Evolutionary conservation across 2,797 vertebrate species (phyloP), one percentile per base, ranked within the genome.

Genomic region (Apogon talboti): DNA sequence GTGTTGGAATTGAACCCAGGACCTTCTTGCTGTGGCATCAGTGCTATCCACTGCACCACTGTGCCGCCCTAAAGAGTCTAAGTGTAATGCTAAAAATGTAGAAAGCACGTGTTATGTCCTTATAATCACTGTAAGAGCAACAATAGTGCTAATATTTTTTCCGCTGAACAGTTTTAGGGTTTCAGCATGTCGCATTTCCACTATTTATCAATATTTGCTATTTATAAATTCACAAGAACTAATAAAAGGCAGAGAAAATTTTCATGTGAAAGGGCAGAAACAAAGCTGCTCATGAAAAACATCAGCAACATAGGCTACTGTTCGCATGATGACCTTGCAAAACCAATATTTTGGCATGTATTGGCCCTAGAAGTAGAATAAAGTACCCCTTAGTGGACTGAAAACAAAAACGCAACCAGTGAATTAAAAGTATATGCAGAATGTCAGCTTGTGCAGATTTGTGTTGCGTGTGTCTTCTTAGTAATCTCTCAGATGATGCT

Each of bases 391-490:
- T 38, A 30, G 53, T 57, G 40, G n/a, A 43, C 45, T 57, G 48
- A 50, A 41, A 63, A 37, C 19, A 21, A 21, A 44, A 28, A 45
- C 21, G 53, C 30, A 52, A 46, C 18, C 48, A 42, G 45, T 56
- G 18, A 68, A 45, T 57, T 48, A 28, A 21, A 24, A 45, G 33
- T 33, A 21, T 43, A 62, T 28, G 42, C 38, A 33, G 40, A 12
- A 19, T 11, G 44, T 64, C 46, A 47, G 54, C 19, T 57, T 61
- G 41, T 42, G 41, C 59, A 13, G 49, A 24, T 62, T 52, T 59
- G 28, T 60, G 14, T 70, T 55, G 16, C 4, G 13, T 41, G 24
- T 56, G 53, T 57, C 19, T 21, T 21, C 3, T 21, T 3, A 21
- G 19, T 21, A 21, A 21, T 21, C 19, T 28, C 24, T 28, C 24